Percentiles rank a stretch among this genome's conserved stretches.
Conservation (phyloP, 53 echinoderm and acorn worm species). For the Luidia sarsii region DNA sequence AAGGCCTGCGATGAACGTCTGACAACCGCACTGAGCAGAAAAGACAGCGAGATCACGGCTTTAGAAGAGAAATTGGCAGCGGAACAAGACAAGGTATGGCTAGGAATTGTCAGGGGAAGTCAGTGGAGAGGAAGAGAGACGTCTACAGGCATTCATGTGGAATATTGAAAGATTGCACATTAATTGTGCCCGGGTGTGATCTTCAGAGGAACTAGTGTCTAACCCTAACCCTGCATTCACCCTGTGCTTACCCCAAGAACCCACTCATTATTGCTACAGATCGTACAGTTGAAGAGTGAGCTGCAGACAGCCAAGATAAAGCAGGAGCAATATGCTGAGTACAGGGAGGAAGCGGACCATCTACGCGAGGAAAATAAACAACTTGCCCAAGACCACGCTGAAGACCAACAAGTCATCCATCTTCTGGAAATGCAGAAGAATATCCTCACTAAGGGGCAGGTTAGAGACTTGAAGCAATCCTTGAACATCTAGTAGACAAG, state of each 20-base stretch:
- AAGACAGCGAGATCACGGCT: slow-evolving; percentile 77
- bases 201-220: too few species aligned
- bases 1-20: slow-evolving; percentile 81
- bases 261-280: too few species aligned
- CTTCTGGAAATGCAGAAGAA: slow-evolving; percentile 99
- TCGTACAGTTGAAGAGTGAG: slow-evolving; percentile 71
- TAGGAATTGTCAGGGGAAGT: too few species aligned
- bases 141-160: too few species aligned
- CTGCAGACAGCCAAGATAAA: slow-evolving; percentile 62
- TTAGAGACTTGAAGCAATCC: too few species aligned
- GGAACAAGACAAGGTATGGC: slow-evolving; percentile 85
- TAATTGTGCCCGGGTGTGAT: too few species aligned
- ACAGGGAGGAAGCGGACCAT: slow-evolving; percentile 49
- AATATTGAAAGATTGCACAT: too few species aligned
- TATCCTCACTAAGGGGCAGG: slow-evolving; percentile 86
- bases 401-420: slow-evolving; percentile 97
- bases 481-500: too few species aligned
- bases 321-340: slow-evolving; percentile 80
- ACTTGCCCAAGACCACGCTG: slow-evolving; percentile 91
- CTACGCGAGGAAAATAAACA: slow-evolving; percentile 78
- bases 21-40: slow-evolving; percentile 66
- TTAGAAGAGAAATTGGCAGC: slow-evolving; percentile 74
- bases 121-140: too few species aligned
- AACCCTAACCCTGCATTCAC: neutral
- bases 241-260: neutral